phyloP scores from a whole-genome alignment of 2,888 invertebrate species.

The Stictocephala bisonia region DNA sequence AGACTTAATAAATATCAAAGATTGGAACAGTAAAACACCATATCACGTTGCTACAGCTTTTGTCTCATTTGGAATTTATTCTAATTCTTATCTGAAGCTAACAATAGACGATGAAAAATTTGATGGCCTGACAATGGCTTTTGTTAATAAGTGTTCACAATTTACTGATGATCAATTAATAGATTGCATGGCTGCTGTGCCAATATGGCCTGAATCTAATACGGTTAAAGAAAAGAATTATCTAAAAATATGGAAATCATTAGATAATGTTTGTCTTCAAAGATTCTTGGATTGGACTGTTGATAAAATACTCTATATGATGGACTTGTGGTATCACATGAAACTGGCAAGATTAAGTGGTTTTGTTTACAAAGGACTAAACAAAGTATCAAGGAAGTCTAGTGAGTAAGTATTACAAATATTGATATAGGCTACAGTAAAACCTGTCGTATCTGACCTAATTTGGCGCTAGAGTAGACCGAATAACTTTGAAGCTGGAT shows the following conservation, averaged over 20 bases:
- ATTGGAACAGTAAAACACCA: not conserved
- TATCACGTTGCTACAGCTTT: not conserved
- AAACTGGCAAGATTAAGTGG: slow-evolving; percentile 69
- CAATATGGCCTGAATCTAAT: slow-evolving; percentile 68
- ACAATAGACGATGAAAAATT: not conserved
- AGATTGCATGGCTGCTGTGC: slow-evolving; percentile 67
- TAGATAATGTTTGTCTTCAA: slow-evolving; percentile 74
- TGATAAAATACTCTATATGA: slow-evolving; percentile 69
- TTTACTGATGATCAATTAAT: slow-evolving; percentile 71
- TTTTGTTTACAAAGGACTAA: slow-evolving; percentile 69
- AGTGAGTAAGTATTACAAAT: slow-evolving; percentile 60
- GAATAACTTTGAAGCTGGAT: too few species aligned
- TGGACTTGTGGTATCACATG: slow-evolving; percentile 74
- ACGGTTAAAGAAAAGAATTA: slow-evolving; percentile 70
- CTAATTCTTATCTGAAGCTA: not conserved
- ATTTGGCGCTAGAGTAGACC: too few species aligned
- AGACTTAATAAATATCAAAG: not conserved
- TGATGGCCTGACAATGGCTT: not conserved
- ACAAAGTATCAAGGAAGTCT: slow-evolving; percentile 70
- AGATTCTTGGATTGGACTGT: slow-evolving; percentile 67
- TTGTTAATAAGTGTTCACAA: slow-evolving; percentile 68
- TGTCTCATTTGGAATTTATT: not conserved
- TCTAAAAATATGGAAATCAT: slow-evolving; percentile 73
- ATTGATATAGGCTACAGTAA: too few species aligned
- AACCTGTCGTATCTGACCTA: too few species aligned